phyloP scores from a whole-genome alignment of 2,797 vertebrate species.

The Neosalanx taihuensis region DNA sequence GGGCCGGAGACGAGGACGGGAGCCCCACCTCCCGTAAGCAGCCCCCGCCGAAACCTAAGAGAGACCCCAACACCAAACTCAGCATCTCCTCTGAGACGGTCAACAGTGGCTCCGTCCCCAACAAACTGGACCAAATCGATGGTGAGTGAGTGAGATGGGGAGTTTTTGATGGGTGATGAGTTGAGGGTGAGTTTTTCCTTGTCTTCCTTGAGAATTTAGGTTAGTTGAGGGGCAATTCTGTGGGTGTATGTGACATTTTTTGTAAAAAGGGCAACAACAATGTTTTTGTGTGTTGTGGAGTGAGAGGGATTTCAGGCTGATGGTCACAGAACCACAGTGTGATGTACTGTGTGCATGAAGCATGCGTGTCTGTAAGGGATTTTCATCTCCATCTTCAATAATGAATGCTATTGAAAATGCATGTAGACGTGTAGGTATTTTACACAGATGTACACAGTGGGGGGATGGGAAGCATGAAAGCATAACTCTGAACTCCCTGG shows the following conservation, averaged over 20 bases:
- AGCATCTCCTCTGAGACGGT: constrained; percentile 93
- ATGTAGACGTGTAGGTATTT: constrained; percentile 16
- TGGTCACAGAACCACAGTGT: no score
- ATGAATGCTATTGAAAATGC: background rate
- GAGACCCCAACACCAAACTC: constrained; percentile 93
- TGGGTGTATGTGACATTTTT: no score
- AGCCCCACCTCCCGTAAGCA: constrained; percentile 82
- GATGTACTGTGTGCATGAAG: background rate
- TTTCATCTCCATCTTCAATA: constrained; percentile 3
- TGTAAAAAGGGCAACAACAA: no score
- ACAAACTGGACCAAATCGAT: constrained; percentile 45
- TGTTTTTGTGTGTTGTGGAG: background rate
- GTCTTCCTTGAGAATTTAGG: no score
- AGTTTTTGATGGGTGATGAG: no score
- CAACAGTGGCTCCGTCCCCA: constrained; percentile 66
- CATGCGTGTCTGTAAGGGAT: constrained; percentile 11
- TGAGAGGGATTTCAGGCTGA: background rate
- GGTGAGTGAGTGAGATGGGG: background rate
- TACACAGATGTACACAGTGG: background rate
- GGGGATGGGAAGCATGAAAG: background rate
- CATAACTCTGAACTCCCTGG: background rate
- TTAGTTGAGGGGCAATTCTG: no score
- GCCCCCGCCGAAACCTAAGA: constrained; percentile 91
- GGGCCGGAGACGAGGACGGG: constrained; percentile 83
- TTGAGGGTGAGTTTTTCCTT: no score